Percentiles rank a stretch among this genome's conserved stretches.
Conservation (phyloP, 2,797 vertebrate genomes). For the Crotalus adamanteus region DNA sequence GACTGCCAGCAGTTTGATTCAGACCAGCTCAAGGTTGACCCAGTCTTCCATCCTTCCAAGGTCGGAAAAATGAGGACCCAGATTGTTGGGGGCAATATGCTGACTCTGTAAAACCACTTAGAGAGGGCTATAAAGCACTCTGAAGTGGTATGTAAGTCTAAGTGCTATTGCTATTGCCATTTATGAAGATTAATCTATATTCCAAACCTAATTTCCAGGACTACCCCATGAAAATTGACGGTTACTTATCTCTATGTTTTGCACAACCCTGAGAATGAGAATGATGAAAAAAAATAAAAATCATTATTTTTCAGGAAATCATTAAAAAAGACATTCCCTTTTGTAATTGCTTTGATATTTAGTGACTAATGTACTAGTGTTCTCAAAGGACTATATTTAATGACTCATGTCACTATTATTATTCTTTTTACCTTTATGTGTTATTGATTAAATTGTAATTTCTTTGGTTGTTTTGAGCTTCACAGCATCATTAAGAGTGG, state of each 20-base stretch:
- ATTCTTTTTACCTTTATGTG: not conserved
- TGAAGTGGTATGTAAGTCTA: not conserved
- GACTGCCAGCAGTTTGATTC: too few species aligned
- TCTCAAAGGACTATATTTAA: conserved; percentile 64
- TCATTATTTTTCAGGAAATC: too few species aligned
- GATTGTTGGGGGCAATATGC: too few species aligned
- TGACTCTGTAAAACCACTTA: too few species aligned
- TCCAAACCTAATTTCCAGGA: not conserved
- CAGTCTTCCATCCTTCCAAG: too few species aligned
- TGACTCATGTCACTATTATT: conserved; percentile 27
- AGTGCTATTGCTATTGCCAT: not conserved
- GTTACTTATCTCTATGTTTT: not conserved
- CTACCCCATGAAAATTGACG: not conserved
- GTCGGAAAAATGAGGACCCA: too few species aligned
- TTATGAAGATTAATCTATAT: not conserved
- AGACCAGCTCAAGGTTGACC: too few species aligned
- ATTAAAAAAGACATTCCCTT: not conserved
- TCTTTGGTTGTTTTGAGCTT: not conserved
- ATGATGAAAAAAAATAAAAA: not conserved
- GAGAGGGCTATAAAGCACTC: too few species aligned
- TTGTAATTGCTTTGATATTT: not conserved
- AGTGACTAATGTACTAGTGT: conserved; percentile 20
- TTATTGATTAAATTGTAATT: not conserved
- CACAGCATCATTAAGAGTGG: not conserved
- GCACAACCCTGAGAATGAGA: not conserved